Evolutionary conservation across 1,140 invertebrate species (phyloP).

Genomic region (Contarinia nasturtii): DNA sequence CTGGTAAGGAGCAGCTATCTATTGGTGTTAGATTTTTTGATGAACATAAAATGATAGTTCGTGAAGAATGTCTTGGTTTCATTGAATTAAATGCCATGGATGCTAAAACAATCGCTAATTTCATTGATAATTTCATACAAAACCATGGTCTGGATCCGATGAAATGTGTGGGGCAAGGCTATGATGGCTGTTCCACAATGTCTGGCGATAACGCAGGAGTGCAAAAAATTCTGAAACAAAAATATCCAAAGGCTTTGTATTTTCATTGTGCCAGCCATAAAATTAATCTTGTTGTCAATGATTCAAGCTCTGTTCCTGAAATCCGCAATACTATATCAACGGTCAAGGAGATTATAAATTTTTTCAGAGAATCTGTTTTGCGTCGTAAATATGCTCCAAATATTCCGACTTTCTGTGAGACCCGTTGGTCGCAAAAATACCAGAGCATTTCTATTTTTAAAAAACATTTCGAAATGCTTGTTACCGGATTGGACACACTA

Average conservation of each 20-base stretch:
- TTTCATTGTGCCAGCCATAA: conserved; percentile 20
- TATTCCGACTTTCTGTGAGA: conserved; percentile 16
- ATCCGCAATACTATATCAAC: conserved; percentile 16
- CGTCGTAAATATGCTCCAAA: conserved; percentile 15
- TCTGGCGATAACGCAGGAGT: conserved; percentile 15
- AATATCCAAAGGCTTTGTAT: conserved; percentile 15
- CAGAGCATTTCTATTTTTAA: conserved; percentile 13
- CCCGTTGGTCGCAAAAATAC: conserved; percentile 18
- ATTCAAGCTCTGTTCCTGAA: conserved; percentile 13
- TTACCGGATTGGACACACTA: conserved; percentile 7
- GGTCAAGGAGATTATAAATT: conserved; percentile 15
- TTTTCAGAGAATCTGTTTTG: conserved; percentile 16
- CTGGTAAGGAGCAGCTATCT: conserved; percentile 12
- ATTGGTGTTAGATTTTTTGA: conserved; percentile 11
- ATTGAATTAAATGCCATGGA: conserved; percentile 6
- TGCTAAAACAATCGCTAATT: conserved; percentile 6
- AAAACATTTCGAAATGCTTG: conserved; percentile 6
- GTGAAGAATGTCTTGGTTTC: conserved; percentile 12
- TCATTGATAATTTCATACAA: conserved; percentile 7
- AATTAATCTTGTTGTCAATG: conserved; percentile 21
- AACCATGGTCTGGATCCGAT: conserved; percentile 2
- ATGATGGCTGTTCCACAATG: conserved; percentile 18
- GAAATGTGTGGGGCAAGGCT: conserved; percentile 9
- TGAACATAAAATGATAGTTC: conserved; percentile 5
- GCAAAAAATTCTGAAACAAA: conserved; percentile 14